Evolutionary conservation across 30 jellyfish, hydroid and myxozoan genomes (phyloP), one percentile per base, ranked within the genome.

Genomic region (Turritopsis rubra): DNA sequence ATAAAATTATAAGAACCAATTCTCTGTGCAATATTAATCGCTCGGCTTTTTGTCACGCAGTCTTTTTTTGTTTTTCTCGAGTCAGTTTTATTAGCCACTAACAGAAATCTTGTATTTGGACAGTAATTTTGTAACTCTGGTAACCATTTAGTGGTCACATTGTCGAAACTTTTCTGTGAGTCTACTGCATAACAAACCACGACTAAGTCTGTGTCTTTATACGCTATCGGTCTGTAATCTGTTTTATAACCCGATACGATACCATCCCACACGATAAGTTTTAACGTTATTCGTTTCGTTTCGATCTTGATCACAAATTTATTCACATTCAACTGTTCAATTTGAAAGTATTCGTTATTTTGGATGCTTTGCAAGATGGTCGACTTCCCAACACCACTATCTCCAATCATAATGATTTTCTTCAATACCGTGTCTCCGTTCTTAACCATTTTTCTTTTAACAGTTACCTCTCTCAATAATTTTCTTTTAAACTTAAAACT

Each of bases 221-320:
- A 74, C 13, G 82, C 82, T 27, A 74, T 74, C 52, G 52, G 82
- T 74, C 82, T 74, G 82, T 74, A 74, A n/a, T 74, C 82, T 16
- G 82, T 74, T 74, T 74, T 74, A 4, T 74, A 74, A 23, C 82
- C 82, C 53, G 82, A 74, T 0, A 74, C 60, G 53, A 74, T 74
- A 16, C 82, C 82, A 74, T 74, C 82, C 82, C 82, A 74, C 16
- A 68, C 30, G 30, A 68, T 27, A 68, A 68, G 30, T 27, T 68
- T 23, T 74, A 74, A 21, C 65, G 60, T 74, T 7, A 23, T 74
- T 74, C 82, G 28, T 74, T 74, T 74, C 53, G 26, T 74, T 7
- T 74, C 24, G 27, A 29, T 21, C 23, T 74, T 74, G 9, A 74
- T 30, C 23, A n/a, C 82, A 74, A 24, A 74, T 74, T 74, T 74